These are phyloP conservation scores for Craseonycteris thonglongyai DNA, from an alignment of 2,113 vertebrate species.

Conservation along the genomic window DNA sequence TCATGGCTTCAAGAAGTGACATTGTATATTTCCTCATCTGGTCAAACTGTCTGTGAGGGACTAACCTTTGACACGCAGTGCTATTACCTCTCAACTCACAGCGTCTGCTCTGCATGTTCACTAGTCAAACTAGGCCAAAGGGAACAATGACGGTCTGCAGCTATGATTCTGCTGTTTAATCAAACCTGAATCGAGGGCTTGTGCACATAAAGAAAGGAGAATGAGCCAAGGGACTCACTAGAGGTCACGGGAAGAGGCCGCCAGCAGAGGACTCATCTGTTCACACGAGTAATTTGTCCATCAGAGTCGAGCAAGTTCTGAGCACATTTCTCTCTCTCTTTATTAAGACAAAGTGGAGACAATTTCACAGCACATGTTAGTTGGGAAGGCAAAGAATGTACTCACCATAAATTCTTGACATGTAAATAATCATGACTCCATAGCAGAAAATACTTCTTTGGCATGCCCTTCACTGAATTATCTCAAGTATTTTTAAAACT, in stretches of 20 bases:
- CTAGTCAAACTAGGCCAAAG: slow-evolving; percentile 41
- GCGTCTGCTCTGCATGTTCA: neutral
- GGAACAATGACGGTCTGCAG: slow-evolving; percentile 9
- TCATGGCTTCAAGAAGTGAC: neutral
- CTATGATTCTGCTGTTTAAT: slow-evolving; percentile 27
- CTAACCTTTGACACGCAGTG: neutral
- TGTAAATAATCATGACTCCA: neutral
- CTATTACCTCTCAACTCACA: neutral
- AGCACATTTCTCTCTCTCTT: neutral
- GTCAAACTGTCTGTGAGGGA: neutral
- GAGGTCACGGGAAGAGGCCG: neutral
- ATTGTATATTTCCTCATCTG: slow-evolving; percentile 15
- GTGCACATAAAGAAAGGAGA: neutral
- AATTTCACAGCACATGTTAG: neutral
- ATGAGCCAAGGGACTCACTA: neutral
- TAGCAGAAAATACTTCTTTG: neutral
- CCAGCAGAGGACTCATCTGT: neutral
- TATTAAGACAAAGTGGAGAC: neutral
- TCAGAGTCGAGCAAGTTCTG: neutral
- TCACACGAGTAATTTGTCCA: neutral
- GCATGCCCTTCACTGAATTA: neutral
- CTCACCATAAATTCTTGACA: neutral
- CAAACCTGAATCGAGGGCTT: slow-evolving; percentile 5
- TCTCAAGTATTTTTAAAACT: neutral
- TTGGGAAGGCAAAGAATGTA: neutral